Evolutionary conservation across 2,113 vertebrate species (phyloP), one percentile per base, ranked within the genome.

Genomic region (Balaeniceps rex): DNA sequence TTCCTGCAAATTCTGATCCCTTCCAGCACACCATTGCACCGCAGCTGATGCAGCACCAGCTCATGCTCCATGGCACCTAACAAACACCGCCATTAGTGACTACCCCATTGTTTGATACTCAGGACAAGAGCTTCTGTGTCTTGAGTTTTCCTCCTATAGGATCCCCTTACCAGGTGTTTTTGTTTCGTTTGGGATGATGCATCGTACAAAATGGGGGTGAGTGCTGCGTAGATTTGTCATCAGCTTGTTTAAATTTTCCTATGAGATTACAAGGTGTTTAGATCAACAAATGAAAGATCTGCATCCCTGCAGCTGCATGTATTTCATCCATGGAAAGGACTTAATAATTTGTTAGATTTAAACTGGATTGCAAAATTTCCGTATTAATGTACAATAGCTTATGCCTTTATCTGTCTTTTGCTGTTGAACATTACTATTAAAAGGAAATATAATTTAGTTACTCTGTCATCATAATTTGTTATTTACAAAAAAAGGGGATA

Each of bases 161-260:
- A 40, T 38, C 25, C 36, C 36, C 61, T 63, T 63, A 63, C 61
- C 61, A 28, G 61, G 61, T 19, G 61, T 63, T 40, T 63, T 63
- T 63, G 61, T 63, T 94, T 99, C 99, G 92, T 99, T 99, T 57
- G 99, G 99, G 93, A 99, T 99, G 95, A 99, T 97, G 58, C 99
- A 99, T 16, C 99, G 97, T 11, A 99, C 99, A 96, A 99, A 99
- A 95, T 99, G 99, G 26, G 99, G 99, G 26, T 99, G 98, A 42
- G 99, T 99, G 71, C 98, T 98, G 61, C 98, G 97, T 42, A 99
- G 96, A 91, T 99, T 99, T 57, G 98, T 94, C 99, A 99, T 99
- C 83, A 99, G 97, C 91, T 99, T 99, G 95, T 99, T 99, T 90
- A 99, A 91, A 96, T 99, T 99, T 42, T 68, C 65, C 65, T 34